These are phyloP conservation scores for Echinometra lucunter DNA, from an alignment of 53 echinoderm and acorn worm genomes.

Conservation along the genomic window DNA sequence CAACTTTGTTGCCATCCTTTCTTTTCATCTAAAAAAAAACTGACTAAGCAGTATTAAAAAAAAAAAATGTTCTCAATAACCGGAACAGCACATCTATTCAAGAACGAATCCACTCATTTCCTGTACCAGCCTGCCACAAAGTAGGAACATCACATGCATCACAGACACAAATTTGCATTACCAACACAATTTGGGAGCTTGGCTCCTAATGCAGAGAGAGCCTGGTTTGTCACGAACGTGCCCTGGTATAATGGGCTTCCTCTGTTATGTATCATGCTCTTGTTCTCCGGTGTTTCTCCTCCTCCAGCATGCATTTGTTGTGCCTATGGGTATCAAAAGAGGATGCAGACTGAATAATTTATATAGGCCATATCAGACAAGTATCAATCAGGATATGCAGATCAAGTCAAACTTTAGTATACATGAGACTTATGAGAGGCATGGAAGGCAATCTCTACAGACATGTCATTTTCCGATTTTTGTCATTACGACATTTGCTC, in stretches of 20 bases:
- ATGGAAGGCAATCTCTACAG: neutral
- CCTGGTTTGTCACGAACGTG: neutral
- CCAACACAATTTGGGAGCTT: neutral
- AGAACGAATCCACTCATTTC: neutral
- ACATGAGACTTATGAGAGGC: neutral
- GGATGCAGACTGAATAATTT: conserved; percentile 29
- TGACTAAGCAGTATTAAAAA: too few species aligned
- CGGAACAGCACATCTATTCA: neutral
- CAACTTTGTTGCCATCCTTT: neutral
- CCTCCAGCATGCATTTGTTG: neutral
- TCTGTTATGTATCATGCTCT: neutral
- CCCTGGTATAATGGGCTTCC: neutral
- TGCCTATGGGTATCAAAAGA: neutral
- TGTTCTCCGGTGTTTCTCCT: neutral
- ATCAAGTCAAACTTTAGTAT: neutral
- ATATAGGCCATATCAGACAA: conserved; percentile 17
- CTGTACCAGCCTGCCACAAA: neutral
- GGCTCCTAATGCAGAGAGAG: neutral
- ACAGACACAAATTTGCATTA: neutral
- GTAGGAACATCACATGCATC: neutral
- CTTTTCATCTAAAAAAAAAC: neutral
- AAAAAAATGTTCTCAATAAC: neutral
- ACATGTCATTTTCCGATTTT: neutral
- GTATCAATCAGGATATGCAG: neutral
- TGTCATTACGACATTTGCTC: neutral